phyloP scores from a whole-genome alignment of 2,888 invertebrate genomes.

The Drosophila hamatofila region DNA sequence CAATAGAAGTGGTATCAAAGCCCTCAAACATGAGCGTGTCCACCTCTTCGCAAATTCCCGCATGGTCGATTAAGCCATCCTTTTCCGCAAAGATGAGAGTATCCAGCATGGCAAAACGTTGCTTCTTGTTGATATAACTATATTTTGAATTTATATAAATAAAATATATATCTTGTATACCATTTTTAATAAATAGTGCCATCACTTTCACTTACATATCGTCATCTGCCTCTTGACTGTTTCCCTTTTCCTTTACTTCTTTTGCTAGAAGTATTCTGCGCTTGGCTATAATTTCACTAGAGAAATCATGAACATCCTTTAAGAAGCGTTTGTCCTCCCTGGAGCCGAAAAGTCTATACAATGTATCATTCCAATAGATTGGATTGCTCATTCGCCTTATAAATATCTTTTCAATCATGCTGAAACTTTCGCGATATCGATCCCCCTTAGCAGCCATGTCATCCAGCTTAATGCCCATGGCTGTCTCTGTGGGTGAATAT shows the following conservation, averaged over 20 bases:
- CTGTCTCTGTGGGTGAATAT: constrained; percentile 69
- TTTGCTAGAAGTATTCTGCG: constrained; percentile 60
- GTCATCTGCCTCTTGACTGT: constrained; percentile 34
- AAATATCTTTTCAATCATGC: constrained; percentile 70
- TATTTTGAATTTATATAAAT: background rate
- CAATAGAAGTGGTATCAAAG: constrained; percentile 77
- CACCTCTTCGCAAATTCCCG: constrained; percentile 89
- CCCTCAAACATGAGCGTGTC: constrained; percentile 88
- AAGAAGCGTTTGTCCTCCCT: constrained; percentile 50
- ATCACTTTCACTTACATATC: constrained; percentile 42
- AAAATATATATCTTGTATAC: background rate
- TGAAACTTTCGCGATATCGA: constrained; percentile 69
- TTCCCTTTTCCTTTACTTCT: constrained; percentile 21
- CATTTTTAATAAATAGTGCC: too few relatives aligned
- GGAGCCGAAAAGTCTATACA: constrained; percentile 60
- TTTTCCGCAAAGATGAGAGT: constrained; percentile 74
- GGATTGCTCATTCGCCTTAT: constrained; percentile 72
- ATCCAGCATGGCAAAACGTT: constrained; percentile 80
- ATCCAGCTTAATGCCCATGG: constrained; percentile 78
- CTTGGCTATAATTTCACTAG: constrained; percentile 80
- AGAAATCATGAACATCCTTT: constrained; percentile 72
- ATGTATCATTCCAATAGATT: constrained; percentile 46
- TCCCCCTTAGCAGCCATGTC: constrained; percentile 75
- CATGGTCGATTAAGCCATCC: constrained; percentile 76
- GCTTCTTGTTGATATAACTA: constrained; percentile 65